Conservation (phyloP, 1,140 invertebrate genomes). For the Rhopalosiphum padi region DNA sequence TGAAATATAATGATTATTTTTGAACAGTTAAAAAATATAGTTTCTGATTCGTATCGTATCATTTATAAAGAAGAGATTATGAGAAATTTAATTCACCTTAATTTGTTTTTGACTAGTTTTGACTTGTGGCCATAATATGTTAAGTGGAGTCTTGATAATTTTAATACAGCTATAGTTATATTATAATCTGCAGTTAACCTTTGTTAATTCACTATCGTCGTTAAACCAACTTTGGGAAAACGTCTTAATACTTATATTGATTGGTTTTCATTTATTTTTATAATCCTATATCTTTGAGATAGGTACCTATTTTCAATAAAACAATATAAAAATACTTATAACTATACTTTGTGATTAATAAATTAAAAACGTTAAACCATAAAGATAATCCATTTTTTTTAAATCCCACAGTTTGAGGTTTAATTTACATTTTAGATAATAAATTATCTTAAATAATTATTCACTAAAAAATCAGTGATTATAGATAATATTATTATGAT, state of each 20-base stretch:
- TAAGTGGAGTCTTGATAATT: neutral
- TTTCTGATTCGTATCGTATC: neutral
- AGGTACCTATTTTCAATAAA: neutral
- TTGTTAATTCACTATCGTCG: neutral
- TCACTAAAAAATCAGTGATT: neutral
- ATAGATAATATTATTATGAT: too few relatives aligned
- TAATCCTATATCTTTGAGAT: neutral
- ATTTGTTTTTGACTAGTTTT: neutral
- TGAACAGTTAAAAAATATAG: neutral
- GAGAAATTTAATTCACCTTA: neutral
- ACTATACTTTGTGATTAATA: neutral
- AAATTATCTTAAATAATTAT: neutral
- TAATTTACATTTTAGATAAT: neutral
- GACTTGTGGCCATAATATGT: neutral
- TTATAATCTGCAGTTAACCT: neutral
- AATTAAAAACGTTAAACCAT: neutral
- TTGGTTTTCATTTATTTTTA: constrained; percentile 10
- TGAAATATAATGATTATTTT: neutral
- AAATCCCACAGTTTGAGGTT: neutral
- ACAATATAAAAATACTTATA: neutral
- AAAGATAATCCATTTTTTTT: neutral
- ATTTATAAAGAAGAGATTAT: neutral
- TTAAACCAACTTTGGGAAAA: neutral
- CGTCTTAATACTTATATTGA: neutral
- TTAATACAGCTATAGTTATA: neutral